A percentile compares a stretch with the other conserved stretches of the same genome.
phyloP scores from a whole-genome alignment of 2,113 vertebrate species.

The Strix uralensis region DNA sequence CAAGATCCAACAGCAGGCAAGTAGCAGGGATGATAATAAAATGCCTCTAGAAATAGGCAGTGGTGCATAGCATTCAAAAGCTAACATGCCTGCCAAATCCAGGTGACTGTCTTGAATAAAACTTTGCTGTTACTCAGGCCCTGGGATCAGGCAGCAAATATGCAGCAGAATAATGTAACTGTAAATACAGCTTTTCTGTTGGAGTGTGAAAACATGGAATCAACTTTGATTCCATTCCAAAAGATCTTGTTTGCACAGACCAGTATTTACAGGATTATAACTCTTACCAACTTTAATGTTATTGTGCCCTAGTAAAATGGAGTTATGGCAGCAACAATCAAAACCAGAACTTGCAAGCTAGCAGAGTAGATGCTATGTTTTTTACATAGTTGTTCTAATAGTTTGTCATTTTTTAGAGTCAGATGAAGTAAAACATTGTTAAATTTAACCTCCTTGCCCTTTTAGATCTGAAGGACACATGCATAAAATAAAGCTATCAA shows the following conservation, averaged over 20 bases:
- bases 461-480: background rate
- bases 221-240: background rate
- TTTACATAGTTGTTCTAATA: background rate
- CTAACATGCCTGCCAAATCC: background rate
- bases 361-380: background rate
- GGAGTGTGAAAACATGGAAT: background rate
- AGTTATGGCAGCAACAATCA: background rate
- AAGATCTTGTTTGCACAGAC: background rate
- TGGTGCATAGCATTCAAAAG: background rate
- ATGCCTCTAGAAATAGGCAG: background rate
- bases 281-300: background rate
- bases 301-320: background rate
- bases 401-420: background rate
- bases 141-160: background rate
- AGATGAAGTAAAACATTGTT: background rate
- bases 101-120: background rate
- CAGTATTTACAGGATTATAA: background rate
- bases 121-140: background rate
- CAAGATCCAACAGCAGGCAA: background rate
- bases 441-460: background rate
- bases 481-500: background rate
- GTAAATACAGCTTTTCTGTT: background rate
- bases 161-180: background rate
- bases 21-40: background rate
- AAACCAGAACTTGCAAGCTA: background rate